Base-by-base conservation (phyloP, 2,888 invertebrate species). In the Sesia bembeciformis region DNA sequence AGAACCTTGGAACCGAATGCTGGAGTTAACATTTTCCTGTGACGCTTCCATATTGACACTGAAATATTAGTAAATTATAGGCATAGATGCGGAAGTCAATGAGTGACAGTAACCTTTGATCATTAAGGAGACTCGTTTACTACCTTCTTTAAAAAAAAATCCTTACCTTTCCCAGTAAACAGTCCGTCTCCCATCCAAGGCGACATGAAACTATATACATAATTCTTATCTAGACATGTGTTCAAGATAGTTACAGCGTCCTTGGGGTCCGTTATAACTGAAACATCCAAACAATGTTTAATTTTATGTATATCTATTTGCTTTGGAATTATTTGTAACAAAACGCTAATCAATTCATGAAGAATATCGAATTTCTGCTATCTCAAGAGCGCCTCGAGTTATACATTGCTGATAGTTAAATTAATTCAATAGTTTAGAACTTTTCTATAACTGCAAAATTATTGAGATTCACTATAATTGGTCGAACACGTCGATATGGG, bases 31-130 rank as follows among this genome's bases (percentile, higher is more conserved):
- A 73, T 53, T 49, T 64, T 69, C 0, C 74, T 65, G 52, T 74
- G 72, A 0, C 58, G 49, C 41, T 62, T 68, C 74, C 74, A 75
- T 50, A 63, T 65, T 4, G 64, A 55, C 7, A 66, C 74, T 75
- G 54, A n/a, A 62, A 60, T 5, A 42, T 56, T 53, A 52, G 5
- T 42, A 42, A 42, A 42, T n/a, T 1, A 23, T 23, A 1, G 23
- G 23, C 23, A 23, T 23, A 23, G 23, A 23, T 23, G 23, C 23
- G 23, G 23, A 23, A 23, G 23, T 23, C 23, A 23, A 23, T 41
- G 7, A 7, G 41, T 7, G 41, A 41, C 41, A 7, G 41, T 7
- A 41, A 7, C 41, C 41, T 6, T 41, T 41, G 5, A 41, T 7
- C 41, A 41, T 41, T 23, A 23, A 23, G 23, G 23, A 23, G 23